A percentile compares a stretch with the other conserved stretches of the same genome.
Conservation (phyloP, 2,797 vertebrate genomes). For the Anguilla obscura region DNA sequence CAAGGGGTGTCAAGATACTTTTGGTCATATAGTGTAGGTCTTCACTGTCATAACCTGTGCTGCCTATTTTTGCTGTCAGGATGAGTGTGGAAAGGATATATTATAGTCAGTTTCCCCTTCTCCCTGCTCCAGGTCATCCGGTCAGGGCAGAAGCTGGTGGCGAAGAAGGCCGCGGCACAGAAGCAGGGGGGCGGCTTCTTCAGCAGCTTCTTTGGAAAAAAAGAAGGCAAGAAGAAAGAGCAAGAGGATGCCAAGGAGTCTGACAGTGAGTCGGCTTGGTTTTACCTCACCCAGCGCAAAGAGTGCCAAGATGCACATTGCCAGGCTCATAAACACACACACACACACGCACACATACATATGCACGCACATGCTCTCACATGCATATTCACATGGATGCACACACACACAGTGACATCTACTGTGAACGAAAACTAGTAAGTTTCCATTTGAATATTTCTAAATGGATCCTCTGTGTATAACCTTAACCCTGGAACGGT, state of each 20-base stretch:
- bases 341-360: neutral
- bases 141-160: conserved; percentile 85
- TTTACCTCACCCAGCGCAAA: neutral
- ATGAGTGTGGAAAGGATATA: neutral
- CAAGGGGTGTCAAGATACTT: neutral
- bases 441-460: neutral
- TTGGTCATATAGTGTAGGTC: neutral
- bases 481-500: neutral
- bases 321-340: neutral
- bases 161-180: conserved; percentile 74
- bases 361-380: neutral
- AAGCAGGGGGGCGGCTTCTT: conserved; percentile 90
- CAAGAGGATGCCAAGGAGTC: conserved; percentile 75
- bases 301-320: neutral
- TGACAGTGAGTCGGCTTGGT: conserved; percentile 69
- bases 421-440: neutral
- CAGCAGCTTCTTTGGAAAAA: conserved; percentile 82
- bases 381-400: neutral
- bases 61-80: neutral
- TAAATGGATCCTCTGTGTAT: neutral
- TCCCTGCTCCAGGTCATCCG: conserved; percentile 76
- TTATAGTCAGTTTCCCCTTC: neutral
- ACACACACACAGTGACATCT: neutral
- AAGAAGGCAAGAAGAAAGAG: conserved; percentile 82
- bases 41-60: neutral